Evolutionary conservation across 64 coral and sea anemone species (phyloP), one percentile per base, ranked within the genome.

Genomic region (Orbicella faveolata): DNA sequence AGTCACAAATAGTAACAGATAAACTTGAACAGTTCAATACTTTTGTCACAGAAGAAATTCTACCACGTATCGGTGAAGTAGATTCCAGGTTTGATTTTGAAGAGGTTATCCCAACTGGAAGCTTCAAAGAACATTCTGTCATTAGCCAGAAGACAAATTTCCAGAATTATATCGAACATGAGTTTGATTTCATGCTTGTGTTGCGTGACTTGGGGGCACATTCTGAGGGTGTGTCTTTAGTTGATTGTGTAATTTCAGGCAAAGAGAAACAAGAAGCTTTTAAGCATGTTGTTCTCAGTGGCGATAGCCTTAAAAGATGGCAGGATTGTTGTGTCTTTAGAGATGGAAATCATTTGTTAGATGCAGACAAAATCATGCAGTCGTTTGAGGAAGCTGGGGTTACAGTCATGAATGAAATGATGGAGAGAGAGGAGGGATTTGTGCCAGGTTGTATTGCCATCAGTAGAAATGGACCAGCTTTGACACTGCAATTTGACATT

Each of bases 11-110:
- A 52, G 21, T 23, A 4, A 26, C 54, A 52, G 78, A 80, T 61
- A 80, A 80, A 80, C 78, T 80, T 33, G 25, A 80, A 30, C 54
- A 80, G 18, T 80, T 80, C 78, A 80, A 80, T 52, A 80, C 78
- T 52, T 80, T 80, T 80, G 78, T 80, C 18, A 80, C 78, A 61
- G 78, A 80, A 13, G 78, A 80, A 80, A 80, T 80, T 80, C 78
- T 80, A 54, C 78, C 78, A 20, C 78, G 39, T 54, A 80, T 80
- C 44, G 2, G 16, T 30, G 78, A 80, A 61, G 26, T 7, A 80
- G 78, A 80, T 61, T 44, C 16, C 16, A 80, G 78, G 54, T 80
- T 80, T 52, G 78, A 80, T 80, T 80, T 80, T 80, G 54, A 80
- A 52, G 78, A 80, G 19, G 78, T 80, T 61, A 80, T 80, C 54